Evolutionary conservation across 2,797 vertebrate genomes (phyloP).

Genomic region (Prunella strophiata): DNA sequence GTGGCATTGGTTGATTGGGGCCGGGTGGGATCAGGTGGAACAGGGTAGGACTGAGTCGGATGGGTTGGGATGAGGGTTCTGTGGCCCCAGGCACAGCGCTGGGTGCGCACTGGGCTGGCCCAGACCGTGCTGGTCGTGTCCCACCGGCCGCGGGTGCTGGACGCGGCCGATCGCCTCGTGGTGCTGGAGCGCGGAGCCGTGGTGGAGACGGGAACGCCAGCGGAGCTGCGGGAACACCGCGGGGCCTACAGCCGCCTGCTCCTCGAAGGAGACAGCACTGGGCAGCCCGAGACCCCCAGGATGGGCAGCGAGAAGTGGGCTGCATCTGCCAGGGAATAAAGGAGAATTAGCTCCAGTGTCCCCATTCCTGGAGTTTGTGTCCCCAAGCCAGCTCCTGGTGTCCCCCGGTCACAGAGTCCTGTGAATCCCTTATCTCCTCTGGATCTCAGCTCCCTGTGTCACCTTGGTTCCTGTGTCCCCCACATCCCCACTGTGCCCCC

Average conservation of each 20-base stretch:
- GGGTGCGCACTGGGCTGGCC: not conserved
- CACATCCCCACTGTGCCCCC: no score
- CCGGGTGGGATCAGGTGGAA: not conserved
- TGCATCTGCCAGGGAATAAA: not conserved
- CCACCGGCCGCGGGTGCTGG: not conserved
- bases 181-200: not conserved
- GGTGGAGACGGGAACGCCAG: accelerated
- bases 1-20: not conserved
- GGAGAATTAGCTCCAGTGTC: not conserved
- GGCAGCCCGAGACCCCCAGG: accelerated
- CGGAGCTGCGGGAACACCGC: accelerated
- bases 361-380: not conserved
- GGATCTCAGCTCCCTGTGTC: not conserved
- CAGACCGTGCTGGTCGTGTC: not conserved
- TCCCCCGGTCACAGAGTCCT: not conserved
- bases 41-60: not conserved
- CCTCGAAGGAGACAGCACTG: accelerated
- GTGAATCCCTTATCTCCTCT: not conserved
- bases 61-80: not conserved
- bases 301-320: not conserved
- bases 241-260: not conserved
- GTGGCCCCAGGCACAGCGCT: not conserved
- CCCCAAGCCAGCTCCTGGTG: not conserved
- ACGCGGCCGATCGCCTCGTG: not conserved
- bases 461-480: not conserved